Evolutionary conservation across 2,888 invertebrate species (phyloP).

Genomic region (Cheilosia impressa): DNA sequence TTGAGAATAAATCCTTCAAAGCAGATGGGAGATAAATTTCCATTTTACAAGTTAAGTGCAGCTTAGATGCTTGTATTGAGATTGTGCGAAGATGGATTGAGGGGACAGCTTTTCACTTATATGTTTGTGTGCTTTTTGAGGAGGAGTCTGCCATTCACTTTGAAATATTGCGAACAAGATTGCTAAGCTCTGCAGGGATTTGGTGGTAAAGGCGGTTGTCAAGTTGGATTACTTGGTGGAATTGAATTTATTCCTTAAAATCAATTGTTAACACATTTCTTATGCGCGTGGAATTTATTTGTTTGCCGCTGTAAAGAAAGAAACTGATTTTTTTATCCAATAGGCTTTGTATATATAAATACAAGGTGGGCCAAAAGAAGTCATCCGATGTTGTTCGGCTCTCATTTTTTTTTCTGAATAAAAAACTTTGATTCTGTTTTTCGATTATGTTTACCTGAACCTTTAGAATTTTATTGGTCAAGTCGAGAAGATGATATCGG

Average conservation of each 20-base stretch:
- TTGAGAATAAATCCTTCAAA: constrained; percentile 72
- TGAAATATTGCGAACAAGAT: constrained; percentile 39
- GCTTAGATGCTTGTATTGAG: constrained; percentile 68
- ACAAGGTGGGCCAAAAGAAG: too few species aligned
- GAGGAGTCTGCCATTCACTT: constrained; percentile 13
- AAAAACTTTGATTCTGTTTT: too few species aligned
- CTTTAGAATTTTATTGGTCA: too few species aligned
- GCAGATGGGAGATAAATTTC: constrained; percentile 75
- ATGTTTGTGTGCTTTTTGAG: constrained; percentile 32
- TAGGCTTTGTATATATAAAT: too few species aligned
- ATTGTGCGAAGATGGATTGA: constrained; percentile 66
- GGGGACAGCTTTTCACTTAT: constrained; percentile 13
- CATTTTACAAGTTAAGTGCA: constrained; percentile 74
- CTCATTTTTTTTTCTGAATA: too few species aligned
- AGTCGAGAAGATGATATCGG: too few species aligned
- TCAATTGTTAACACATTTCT: not conserved
- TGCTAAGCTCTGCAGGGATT: constrained; percentile 25
- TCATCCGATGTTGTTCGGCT: too few species aligned
- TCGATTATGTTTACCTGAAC: too few species aligned
- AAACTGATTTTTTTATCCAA: too few species aligned
- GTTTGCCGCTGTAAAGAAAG: too few species aligned
- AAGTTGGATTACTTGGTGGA: constrained; percentile 29
- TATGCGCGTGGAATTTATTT: too few species aligned
- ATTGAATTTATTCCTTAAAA: constrained; percentile 34
- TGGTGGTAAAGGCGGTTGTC: constrained; percentile 26